Evolutionary conservation across 2,888 invertebrate species (phyloP), one percentile per base, ranked within the genome.

Genomic region (Ditylenchus weischeri): DNA sequence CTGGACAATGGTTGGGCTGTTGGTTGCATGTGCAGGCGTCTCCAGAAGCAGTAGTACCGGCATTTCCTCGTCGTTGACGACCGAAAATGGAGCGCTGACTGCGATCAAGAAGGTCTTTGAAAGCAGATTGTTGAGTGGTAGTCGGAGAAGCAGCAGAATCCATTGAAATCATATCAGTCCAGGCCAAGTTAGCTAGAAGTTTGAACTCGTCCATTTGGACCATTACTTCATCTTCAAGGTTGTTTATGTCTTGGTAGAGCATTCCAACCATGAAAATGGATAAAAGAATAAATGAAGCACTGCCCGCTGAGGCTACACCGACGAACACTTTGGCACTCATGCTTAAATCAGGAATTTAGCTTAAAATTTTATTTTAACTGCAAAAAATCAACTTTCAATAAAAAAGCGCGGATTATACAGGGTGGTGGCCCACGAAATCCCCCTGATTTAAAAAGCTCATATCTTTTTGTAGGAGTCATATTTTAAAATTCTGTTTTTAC

Each of bases 241-340:
- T 49, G 63, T 65, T 72, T 57, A 72, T 72, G 60, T 78, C 78
- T 43, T 59, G 74, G 69, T 72, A 74, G 59, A 71, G 63, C 59
- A 67, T 50, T 23, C 47, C 61, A 21, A 57, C 69, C 48, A 61
- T 59, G 67, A 68, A 43, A 58, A 70, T 57, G 18, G 71, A 66
- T 19, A 64, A 68, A 54, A 68, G 50, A 60, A 72, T 72, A 8
- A 59, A 64, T 21, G 68, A 35, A 43, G 72, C 68, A 21, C 65
- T 65, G 51, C 58, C 62, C 15, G 54, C 68, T 21, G 72, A 72
- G 21, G 72, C 72, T 36, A 73, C 23, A 36, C 65, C 68, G 29
- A 72, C 72, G 10, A 72, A 48, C 21, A 64, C 49, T 54, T 73
- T 72, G 54, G 67, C 66, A 57, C 68, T 69, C 72, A 72, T 72